Base-by-base conservation (phyloP, 2,113 vertebrate species). In the Cyanoderma ruficeps region DNA sequence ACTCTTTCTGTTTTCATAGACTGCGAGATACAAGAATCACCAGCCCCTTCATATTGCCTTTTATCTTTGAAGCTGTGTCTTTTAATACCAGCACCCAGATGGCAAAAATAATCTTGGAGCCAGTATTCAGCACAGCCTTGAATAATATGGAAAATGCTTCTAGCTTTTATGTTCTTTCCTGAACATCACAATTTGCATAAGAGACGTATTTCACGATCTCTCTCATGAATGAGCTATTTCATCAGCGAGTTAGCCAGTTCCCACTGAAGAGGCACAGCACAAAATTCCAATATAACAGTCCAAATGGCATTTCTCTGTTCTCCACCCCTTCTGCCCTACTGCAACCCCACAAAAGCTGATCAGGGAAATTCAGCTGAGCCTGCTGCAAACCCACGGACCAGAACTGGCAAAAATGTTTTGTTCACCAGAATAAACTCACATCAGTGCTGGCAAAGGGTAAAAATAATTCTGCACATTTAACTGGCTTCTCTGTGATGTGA, bases 71-170 rank as follows among this genome's bases (percentile, higher is more conserved):
- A 93, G 80, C 76, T 49, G 59, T 71, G 49, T 47, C 92, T 96
- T 96, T 92, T 93, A 93, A 93, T 83, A 94, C 71, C 65, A 93
- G 83, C 42, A 70, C 79, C 88, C 93, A 93, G 88, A 97, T 86
- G 87, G 94, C 63, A 94, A 96, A 95, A 96, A 88, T 94, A 94
- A 96, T 88, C 94, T 74, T 74, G 76, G 55, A 96, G 88, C 79
- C 90, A 84, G 56, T 56, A 88, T 87, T 96, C 88, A 92, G 90
- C 3, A 6, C 71, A 90, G 93, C 64, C 92, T 92, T 75, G 52
- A 92, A 94, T 89, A 96, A 90, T 70, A 74, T 6, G 59, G 79
- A 93, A 96, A 95, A 94, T 6, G 68, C 64, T 96, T 88, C 92
- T 75, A 90, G 95, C 90, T 96, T 96, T 94, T 92, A 93, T 94